Conservation (phyloP, 2,888 invertebrate genomes). For the Cyaniris semiargus region DNA sequence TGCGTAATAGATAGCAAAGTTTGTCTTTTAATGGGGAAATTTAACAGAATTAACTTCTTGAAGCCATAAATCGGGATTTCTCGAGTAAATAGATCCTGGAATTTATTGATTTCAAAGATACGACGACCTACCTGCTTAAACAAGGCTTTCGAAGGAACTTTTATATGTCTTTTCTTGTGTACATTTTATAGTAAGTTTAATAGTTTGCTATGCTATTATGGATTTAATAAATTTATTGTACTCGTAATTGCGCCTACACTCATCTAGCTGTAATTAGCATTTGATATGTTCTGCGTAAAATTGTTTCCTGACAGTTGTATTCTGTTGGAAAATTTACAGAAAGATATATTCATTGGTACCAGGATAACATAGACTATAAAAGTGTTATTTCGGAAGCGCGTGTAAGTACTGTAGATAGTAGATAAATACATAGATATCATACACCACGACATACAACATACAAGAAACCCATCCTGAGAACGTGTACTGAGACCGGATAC, state of each 20-base stretch:
- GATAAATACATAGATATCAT: too few relatives aligned
- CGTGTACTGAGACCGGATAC: too few relatives aligned
- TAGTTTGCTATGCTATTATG: not conserved
- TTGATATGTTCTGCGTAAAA: not conserved
- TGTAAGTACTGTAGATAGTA: too few relatives aligned
- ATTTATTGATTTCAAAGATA: conserved; percentile 29
- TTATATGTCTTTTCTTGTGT: not conserved
- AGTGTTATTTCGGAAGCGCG: not conserved
- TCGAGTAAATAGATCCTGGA: conserved; percentile 27
- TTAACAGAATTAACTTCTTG: conserved; percentile 30
- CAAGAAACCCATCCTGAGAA: too few relatives aligned
- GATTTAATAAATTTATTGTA: too few relatives aligned
- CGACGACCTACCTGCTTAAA: conserved; percentile 8
- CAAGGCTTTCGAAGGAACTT: not conserved
- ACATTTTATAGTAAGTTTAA: not conserved
- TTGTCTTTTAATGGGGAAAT: conserved; percentile 32
- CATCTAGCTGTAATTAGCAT: not conserved
- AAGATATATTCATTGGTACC: not conserved
- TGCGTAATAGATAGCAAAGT: conserved; percentile 25
- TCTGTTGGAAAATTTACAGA: not conserved
- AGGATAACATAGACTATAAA: not conserved
- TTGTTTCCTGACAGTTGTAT: not conserved
- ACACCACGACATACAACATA: too few relatives aligned
- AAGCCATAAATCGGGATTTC: conserved; percentile 30
- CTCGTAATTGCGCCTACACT: too few relatives aligned